Conservation (phyloP, 2,113 vertebrate genomes). For the Xenus cinereus region DNA sequence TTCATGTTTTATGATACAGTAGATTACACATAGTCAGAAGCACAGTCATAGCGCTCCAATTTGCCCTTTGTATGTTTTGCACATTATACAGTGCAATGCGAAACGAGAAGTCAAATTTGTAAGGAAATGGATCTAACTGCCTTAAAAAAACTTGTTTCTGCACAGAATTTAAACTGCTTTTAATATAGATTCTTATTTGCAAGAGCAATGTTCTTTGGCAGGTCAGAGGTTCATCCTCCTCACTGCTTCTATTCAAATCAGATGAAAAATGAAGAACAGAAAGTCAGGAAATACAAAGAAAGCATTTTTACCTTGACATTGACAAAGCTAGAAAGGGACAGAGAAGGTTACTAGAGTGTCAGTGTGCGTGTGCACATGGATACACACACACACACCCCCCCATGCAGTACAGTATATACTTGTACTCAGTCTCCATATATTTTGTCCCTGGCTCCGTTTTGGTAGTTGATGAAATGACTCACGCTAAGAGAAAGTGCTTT, state of each 20-base stretch:
- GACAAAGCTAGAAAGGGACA: not conserved
- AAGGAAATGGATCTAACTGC: not conserved
- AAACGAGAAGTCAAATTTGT: not conserved
- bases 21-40: not conserved
- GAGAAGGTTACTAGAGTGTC: not conserved
- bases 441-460: not conserved
- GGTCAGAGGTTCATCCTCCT: not conserved
- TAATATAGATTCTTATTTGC: not conserved
- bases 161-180: not conserved
- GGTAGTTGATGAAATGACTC: not conserved
- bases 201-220: not conserved
- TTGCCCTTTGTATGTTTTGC: not conserved
- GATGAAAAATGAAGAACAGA: not conserved
- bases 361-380: not conserved
- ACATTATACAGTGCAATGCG: not conserved
- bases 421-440: fast-evolving
- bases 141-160: not conserved
- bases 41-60: not conserved
- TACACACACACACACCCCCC: not conserved
- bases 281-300: not conserved
- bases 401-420: fast-evolving
- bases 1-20: not conserved
- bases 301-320: not conserved
- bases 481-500: not conserved
- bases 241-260: not conserved